Evolutionary conservation across 2,797 vertebrate genomes (phyloP).

Genomic region (Hirundo rustica): DNA sequence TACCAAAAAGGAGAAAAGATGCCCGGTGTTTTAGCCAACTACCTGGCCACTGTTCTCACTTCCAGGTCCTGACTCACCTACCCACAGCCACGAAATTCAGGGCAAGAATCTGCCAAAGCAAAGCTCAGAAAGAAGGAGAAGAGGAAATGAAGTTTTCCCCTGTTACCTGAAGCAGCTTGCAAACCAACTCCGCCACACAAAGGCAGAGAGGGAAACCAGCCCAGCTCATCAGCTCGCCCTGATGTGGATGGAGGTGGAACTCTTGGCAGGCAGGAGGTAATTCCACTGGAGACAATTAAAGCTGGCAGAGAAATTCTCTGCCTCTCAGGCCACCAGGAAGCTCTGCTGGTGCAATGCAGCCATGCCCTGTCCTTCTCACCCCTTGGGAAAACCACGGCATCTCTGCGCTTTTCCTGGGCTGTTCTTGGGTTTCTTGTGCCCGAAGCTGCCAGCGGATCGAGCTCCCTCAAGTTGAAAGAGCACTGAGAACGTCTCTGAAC

Average conservation of each 20-base stretch:
- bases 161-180: background rate
- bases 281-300: background rate
- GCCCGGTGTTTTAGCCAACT: background rate
- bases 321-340: background rate
- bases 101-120: background rate
- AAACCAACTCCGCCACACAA: background rate
- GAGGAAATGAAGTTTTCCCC: background rate
- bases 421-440: background rate
- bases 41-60: background rate
- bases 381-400: background rate
- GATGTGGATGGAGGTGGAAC: background rate
- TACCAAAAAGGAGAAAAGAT: background rate
- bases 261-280: background rate
- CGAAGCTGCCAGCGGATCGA: background rate
- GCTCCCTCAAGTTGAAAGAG: background rate
- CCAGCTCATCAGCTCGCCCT: fast-evolving
- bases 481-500: background rate
- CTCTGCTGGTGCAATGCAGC: background rate
- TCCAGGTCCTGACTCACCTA: background rate
- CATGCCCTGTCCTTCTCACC: background rate
- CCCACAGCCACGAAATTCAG: background rate
- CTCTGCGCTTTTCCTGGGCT: background rate
- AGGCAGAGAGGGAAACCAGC: background rate
- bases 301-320: background rate
- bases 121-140: background rate